Evolutionary conservation across 2,797 vertebrate genomes (phyloP), one percentile per base, ranked within the genome.

Genomic region (Podarcis lilfordi): DNA sequence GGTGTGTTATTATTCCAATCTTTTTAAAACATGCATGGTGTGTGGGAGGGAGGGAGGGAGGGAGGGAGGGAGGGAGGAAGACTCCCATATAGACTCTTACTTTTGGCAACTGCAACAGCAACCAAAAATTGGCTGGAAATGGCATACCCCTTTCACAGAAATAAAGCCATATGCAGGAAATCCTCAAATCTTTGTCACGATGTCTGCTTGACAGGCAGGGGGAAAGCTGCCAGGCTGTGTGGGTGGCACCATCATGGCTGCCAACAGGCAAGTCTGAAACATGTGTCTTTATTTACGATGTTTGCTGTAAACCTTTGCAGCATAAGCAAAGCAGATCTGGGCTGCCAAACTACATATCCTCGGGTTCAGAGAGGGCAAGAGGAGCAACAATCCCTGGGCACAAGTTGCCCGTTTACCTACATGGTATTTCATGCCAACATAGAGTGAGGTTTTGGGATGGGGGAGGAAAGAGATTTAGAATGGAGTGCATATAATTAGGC

Each of bases 221-320:
- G 71, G 37, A 76, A 94, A 90, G 90, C 90, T 95, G 95, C 94
- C 95, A 96, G 90, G 90, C 75, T 83, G 92, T 94, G 93, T 94
- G 93, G 94, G 95, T 85, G 93, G 89, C 0, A 92, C 90, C 87
- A 0, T 92, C 80, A 88, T 88, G 91, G 90, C 93, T 89, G 92
- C 88, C 87, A 95, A 92, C 91, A 64, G 91, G 91, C 87, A 92
- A 91, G 82, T 69, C 92, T 92, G 85, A 85, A 93, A 84, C 0
- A 0, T 85, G 0, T 92, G 95, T 95, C 94, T 95, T 92, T 94
- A 93, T 91, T 92, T 86, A 89, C 77, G 66, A 88, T 87, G 91
- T 76, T 86, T 27, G 86, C 55, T 94, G 43, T 81, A 89, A 91
- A 86, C 86, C 88, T 92, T 94, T 87, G 68, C 91, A 91, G 89